A percentile compares a stretch with the other conserved stretches of the same genome.
phyloP scores from a whole-genome alignment of 2,888 invertebrate species.

The Hetaerina titia region DNA sequence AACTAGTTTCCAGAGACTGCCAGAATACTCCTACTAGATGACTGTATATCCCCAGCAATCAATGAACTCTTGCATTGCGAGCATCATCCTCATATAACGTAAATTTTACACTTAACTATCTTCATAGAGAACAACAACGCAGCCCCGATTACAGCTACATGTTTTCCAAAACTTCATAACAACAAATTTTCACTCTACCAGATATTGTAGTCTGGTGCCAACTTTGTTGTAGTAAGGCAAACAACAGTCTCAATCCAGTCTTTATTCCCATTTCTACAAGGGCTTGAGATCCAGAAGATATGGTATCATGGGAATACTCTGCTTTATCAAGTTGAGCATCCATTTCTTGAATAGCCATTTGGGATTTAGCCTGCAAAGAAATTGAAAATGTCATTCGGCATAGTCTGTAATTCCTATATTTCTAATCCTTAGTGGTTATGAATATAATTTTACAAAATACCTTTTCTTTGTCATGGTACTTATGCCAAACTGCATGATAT shows the following conservation, averaged over 20 bases:
- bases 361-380: conserved; percentile 43
- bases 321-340: conserved; percentile 26
- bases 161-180: neutral
- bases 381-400: neutral
- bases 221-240: conserved; percentile 81
- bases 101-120: no score
- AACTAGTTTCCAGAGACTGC: no score
- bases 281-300: conserved; percentile 78
- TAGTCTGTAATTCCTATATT: no score
- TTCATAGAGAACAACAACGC: neutral
- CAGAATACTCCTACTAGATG: no score
- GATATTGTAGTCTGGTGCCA: conserved; percentile 78
- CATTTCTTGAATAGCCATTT: conserved; percentile 50
- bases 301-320: conserved; percentile 67
- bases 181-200: conserved; percentile 72
- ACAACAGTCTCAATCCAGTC: conserved; percentile 81
- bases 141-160: neutral
- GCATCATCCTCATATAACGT: no score
- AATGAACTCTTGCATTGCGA: no score
- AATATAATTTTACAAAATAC: conserved; percentile 69
- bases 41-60: no score
- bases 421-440: neutral
- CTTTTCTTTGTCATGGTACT: conserved; percentile 79
- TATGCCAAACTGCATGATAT: conserved; percentile 80
- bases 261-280: conserved; percentile 82